Evolutionary conservation across 2,888 invertebrate genomes (phyloP).

Genomic region (Zele albiditarsus): DNA sequence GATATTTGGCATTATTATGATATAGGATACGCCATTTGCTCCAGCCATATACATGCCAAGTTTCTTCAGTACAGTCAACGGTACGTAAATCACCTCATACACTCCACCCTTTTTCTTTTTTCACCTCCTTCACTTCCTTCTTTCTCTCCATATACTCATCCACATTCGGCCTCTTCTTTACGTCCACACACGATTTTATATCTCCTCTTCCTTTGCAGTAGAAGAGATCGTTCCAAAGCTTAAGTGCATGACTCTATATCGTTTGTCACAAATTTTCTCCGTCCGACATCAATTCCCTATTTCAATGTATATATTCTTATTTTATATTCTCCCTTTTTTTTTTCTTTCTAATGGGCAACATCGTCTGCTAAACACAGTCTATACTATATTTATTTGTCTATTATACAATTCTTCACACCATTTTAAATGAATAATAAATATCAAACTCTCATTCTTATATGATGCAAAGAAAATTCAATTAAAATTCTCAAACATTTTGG

Average conservation of each 20-base stretch:
- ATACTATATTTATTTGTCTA: not conserved
- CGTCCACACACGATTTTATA: conserved; percentile 18
- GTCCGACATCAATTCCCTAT: conserved; percentile 22
- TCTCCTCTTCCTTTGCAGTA: conserved; percentile 4
- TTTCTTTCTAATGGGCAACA: not conserved
- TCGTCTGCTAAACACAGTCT: not conserved
- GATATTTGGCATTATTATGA: conserved; percentile 58
- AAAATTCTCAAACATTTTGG: no score
- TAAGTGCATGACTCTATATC: conserved; percentile 34
- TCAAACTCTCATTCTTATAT: no score
- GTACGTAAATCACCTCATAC: conserved; percentile 54
- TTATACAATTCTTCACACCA: not conserved
- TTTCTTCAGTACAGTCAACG: conserved; percentile 57
- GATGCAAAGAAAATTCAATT: no score
- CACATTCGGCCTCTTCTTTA: conserved; percentile 12
- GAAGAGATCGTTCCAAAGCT: conserved; percentile 30
- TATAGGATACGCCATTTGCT: conserved; percentile 57
- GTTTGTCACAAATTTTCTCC: conserved; percentile 19
- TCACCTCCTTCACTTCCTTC: conserved; percentile 27
- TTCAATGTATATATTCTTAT: conserved; percentile 14
- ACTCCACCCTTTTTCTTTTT: conserved; percentile 20
- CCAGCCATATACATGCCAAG: conserved; percentile 57
- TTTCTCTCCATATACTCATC: conserved; percentile 33
- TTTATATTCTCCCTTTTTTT: conserved; percentile 6
- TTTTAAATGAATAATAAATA: no score